Percentiles rank a stretch among this genome's conserved stretches.
These are phyloP conservation scores for Drosophila anomelani DNA, from an alignment of 2,888 invertebrate genomes.

Conservation along the genomic window DNA sequence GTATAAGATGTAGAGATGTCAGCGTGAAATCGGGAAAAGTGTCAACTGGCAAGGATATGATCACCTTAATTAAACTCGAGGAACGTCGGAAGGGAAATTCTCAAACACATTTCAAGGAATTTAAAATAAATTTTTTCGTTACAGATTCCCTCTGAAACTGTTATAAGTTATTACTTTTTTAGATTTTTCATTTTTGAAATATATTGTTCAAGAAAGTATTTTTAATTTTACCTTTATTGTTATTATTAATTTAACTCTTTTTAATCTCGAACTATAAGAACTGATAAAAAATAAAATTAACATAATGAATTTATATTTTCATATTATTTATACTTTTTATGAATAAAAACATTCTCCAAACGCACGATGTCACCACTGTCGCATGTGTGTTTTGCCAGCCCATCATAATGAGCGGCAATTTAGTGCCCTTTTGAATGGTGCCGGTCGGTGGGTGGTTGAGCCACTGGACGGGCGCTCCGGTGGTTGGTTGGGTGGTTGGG, in stretches of 20 bases:
- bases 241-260: too few relatives aligned
- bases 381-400: constrained; percentile 43
- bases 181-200: neutral
- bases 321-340: too few relatives aligned
- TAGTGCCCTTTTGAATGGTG: constrained; percentile 54
- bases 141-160: neutral
- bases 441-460: constrained; percentile 23
- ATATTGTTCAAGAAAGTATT: too few relatives aligned
- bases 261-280: too few relatives aligned
- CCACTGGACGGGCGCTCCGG: constrained; percentile 21
- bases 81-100: neutral
- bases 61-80: neutral
- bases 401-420: constrained; percentile 79
- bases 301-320: too few relatives aligned
- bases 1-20: constrained; percentile 13
- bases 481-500: constrained; percentile 16
- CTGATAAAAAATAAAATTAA: too few relatives aligned
- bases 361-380: constrained; percentile 19
- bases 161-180: neutral
- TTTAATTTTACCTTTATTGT: too few relatives aligned
- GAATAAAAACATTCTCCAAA: neutral
- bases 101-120: neutral
- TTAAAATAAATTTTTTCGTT: neutral
- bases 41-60: neutral
- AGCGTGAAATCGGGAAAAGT: constrained; percentile 1